A percentile compares a stretch with the other conserved stretches of the same genome.
Conservation (phyloP, 2,797 vertebrate genomes). For the Pantherophis vulpinus region DNA sequence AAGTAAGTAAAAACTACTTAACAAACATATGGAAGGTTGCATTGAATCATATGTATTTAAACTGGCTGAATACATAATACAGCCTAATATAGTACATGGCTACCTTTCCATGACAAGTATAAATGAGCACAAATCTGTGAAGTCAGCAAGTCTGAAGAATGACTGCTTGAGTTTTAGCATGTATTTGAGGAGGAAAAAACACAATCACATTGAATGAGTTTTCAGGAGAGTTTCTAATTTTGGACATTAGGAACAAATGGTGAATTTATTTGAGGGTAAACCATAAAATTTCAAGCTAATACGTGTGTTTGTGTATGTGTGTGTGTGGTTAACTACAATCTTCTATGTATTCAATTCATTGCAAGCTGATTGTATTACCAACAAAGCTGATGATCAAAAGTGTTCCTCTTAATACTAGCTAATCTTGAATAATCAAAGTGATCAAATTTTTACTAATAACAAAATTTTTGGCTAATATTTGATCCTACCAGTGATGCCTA, state of each 20-base stretch:
- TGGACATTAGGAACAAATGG: not conserved
- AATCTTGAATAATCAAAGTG: not conserved
- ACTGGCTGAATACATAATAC: slow-evolving; percentile 22
- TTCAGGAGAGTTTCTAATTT: not conserved
- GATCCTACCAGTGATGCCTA: not conserved
- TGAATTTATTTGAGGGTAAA: not conserved
- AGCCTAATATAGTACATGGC: slow-evolving; percentile 14
- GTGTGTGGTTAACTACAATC: not conserved
- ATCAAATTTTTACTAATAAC: not conserved
- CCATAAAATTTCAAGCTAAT: not conserved
- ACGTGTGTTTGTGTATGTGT: too few relatives aligned
- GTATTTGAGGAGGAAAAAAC: not conserved
- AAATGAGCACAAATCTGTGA: not conserved
- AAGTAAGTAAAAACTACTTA: slow-evolving; percentile 6
- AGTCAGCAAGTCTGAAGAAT: not conserved
- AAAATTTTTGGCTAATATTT: not conserved
- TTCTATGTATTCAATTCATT: not conserved
- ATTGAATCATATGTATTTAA: slow-evolving; percentile 9
- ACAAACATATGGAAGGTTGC: slow-evolving; percentile 20
- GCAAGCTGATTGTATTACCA: not conserved
- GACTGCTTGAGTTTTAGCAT: slow-evolving; percentile 22
- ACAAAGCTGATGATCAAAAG: not conserved
- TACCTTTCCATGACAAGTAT: slow-evolving; percentile 33
- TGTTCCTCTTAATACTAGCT: not conserved
- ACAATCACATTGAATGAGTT: not conserved